A percentile compares a stretch with the other conserved stretches of the same genome.
These are phyloP conservation scores for Siderastrea radians DNA, from an alignment of 92 coral and sea anemone species.

Conservation along the genomic window DNA sequence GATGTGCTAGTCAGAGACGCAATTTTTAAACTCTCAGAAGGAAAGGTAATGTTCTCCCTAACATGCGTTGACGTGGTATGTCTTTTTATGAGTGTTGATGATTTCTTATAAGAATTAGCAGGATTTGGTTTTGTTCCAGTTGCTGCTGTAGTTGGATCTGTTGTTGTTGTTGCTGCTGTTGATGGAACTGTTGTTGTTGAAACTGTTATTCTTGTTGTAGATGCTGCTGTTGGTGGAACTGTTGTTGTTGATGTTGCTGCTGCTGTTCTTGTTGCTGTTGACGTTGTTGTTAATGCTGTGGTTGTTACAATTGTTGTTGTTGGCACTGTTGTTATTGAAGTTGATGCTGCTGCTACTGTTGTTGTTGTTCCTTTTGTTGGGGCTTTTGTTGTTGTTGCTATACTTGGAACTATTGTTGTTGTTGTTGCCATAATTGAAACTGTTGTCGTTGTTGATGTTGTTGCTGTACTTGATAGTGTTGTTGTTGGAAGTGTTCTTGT, in stretches of 20 bases:
- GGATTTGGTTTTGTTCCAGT: neutral
- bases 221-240: neutral
- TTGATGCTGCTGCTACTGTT: neutral
- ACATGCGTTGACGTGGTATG: neutral
- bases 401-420: neutral
- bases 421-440: neutral
- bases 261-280: slow-evolving; percentile 10
- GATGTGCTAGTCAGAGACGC: neutral
- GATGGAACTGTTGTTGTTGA: neutral
- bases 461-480: neutral
- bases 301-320: slow-evolving; percentile 7
- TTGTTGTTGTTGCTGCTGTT: neutral
- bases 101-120: too few relatives aligned
- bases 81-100: neutral
- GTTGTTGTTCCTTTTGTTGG: neutral
- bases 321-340: slow-evolving; percentile 10
- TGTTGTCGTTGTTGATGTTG: neutral
- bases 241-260: neutral
- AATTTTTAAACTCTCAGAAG: neutral
- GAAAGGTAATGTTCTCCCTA: neutral
- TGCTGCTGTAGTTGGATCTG: neutral
- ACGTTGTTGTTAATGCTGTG: neutral
- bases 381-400: neutral
- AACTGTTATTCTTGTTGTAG: neutral
- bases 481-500: neutral